Evolutionary conservation across 2,797 vertebrate genomes (phyloP), one percentile per base, ranked within the genome.

Genomic region (Dermochelys coriacea): DNA sequence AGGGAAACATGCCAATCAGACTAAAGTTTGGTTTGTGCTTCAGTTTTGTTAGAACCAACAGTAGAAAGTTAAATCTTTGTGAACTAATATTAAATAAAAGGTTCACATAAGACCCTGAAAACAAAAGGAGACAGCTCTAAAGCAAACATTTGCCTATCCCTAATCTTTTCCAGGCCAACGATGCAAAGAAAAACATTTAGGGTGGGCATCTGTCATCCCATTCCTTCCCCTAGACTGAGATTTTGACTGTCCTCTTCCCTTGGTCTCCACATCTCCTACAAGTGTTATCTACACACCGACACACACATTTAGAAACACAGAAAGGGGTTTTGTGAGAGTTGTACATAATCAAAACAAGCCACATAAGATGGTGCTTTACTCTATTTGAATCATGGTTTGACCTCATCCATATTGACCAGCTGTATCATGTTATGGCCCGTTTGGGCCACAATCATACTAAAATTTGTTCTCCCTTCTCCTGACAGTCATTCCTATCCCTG

Each of bases 181-280:
- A 15, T 77, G 6, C 45, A 77, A 77, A 49, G 41, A 49, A 31
- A 77, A 77, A 18, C 8, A 49, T 49, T 31, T 49, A 18, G 15
- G 45, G 4, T 49, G 27, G 12, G 74, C 25, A 49, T 12, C 91
- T 87, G 81, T 68, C 45, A 0, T 29, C 84, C 57, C 85, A 83
- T 93, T 92, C 68, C 95, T 91, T 94, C 88, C 83, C 61, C 90
- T 2, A 0, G 47, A 84, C 68, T 59, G 29, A 34, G 94, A 74
- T 37, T 47, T 54, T 3, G 0, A 29, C 0, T 0, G 50, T 87
- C 50, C 80, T 0, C 68, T n/a, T 2, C 0, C 37, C n/a, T 71
- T 41, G n/a, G 21, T 12, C 1, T 78, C 87, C n/a, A 80, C 51
- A 45, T 49, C 2, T 49, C 74, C 47, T 31, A 12, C 49, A 52